Conservation (phyloP, 2,888 invertebrate species). For the Agonopterix alstromeriana region DNA sequence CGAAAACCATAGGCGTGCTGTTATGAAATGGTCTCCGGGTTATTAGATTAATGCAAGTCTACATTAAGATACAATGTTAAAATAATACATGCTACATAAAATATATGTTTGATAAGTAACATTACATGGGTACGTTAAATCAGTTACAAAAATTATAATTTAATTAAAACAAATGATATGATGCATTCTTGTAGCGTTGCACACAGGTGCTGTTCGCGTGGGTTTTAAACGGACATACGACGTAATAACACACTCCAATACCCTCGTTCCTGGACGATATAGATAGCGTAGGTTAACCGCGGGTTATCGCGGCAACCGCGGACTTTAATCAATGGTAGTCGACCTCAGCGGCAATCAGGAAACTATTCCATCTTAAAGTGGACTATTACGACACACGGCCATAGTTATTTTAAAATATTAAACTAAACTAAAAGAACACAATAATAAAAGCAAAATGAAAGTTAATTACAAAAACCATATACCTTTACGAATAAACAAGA, state of each 20-base stretch:
- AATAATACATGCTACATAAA: slow-evolving; percentile 39
- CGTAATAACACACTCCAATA: slow-evolving; percentile 22
- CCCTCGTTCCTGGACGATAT: neutral
- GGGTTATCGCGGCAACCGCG: too few relatives aligned
- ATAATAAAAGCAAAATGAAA: slow-evolving; percentile 10
- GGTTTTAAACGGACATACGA: slow-evolving; percentile 18
- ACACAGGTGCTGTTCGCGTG: slow-evolving; percentile 50
- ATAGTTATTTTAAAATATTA: slow-evolving; percentile 32
- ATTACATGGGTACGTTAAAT: slow-evolving; percentile 52
- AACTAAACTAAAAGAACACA: slow-evolving; percentile 56
- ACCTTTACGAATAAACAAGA: slow-evolving; percentile 16
- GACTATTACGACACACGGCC: slow-evolving; percentile 22
- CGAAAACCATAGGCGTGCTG: slow-evolving; percentile 19
- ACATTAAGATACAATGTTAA: slow-evolving; percentile 25
- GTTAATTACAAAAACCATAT: slow-evolving; percentile 22
- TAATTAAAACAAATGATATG: slow-evolving; percentile 77
- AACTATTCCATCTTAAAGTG: neutral
- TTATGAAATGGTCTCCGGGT: slow-evolving; percentile 38
- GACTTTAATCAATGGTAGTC: too few relatives aligned
- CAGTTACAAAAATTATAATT: slow-evolving; percentile 59
- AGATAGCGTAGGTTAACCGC: too few relatives aligned
- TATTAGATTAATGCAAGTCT: slow-evolving; percentile 24
- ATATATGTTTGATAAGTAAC: slow-evolving; percentile 38
- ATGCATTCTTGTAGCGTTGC: slow-evolving; percentile 73
- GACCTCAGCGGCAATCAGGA: too few relatives aligned